These are phyloP conservation scores for Pissodes strobi DNA, from an alignment of 1,140 invertebrate genomes.

Conservation along the genomic window DNA sequence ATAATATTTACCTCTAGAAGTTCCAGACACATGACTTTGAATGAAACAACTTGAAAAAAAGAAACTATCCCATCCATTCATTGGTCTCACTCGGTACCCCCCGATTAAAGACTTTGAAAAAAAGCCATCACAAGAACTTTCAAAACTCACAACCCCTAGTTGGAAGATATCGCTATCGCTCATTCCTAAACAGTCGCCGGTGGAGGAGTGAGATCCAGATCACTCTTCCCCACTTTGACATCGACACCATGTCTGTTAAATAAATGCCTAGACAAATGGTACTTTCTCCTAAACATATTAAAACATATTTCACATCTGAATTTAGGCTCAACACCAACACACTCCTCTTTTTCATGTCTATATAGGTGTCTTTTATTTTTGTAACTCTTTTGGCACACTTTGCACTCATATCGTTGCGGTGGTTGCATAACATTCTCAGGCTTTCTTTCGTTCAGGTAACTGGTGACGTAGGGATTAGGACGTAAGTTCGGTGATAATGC, in stretches of 20 bases:
- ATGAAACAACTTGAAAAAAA: too few relatives aligned
- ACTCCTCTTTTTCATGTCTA: conserved; percentile 64
- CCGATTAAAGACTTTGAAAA: too few relatives aligned
- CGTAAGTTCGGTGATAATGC: not conserved
- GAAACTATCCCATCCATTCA: too few relatives aligned
- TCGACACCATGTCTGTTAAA: conserved; percentile 57
- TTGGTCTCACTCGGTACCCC: too few relatives aligned
- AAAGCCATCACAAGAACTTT: too few relatives aligned
- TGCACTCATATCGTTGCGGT: conserved; percentile 44
- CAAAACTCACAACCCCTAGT: too few relatives aligned
- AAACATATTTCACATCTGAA: conserved; percentile 69
- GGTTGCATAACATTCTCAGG: conserved; percentile 15
- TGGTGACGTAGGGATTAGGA: not conserved
- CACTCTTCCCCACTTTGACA: conserved; percentile 15
- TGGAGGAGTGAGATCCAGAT: too few relatives aligned
- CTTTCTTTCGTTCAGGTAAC: conserved; percentile 26
- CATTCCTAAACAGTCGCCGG: too few relatives aligned
- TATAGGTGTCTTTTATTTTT: conserved; percentile 59
- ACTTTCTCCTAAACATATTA: conserved; percentile 64
- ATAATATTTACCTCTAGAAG: too few relatives aligned
- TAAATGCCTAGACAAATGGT: conserved; percentile 64
- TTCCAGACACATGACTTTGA: too few relatives aligned
- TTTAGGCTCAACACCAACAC: conserved; percentile 67
- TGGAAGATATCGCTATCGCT: too few relatives aligned
- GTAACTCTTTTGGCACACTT: conserved; percentile 58